phyloP scores from a whole-genome alignment of 2,113 vertebrate species.

The Sitta europaea region DNA sequence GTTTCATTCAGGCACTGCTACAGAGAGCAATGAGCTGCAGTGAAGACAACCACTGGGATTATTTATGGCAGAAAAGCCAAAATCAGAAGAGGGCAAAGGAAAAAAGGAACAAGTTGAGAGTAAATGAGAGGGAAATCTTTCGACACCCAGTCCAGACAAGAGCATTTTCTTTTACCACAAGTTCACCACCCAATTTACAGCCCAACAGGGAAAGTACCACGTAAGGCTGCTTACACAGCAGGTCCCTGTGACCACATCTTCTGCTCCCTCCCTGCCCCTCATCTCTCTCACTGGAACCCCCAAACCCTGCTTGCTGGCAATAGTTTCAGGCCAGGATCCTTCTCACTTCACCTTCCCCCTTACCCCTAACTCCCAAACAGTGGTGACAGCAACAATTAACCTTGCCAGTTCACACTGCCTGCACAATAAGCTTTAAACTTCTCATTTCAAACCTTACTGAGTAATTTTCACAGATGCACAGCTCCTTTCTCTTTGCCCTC shows the following conservation, averaged over 20 bases:
- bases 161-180: not conserved
- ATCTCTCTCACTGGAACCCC: not conserved
- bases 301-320: accelerated
- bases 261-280: not conserved
- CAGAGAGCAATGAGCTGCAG: not conserved
- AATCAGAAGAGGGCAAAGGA: not conserved
- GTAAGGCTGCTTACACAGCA: not conserved
- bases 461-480: not conserved
- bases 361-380: not conserved
- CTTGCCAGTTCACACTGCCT: not conserved
- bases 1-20: not conserved
- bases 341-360: not conserved
- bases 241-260: not conserved
- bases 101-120: not conserved
- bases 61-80: not conserved
- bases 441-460: conserved; percentile 13
- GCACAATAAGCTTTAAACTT: not conserved
- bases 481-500: not conserved
- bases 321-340: not conserved
- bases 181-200: not conserved
- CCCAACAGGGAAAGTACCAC: not conserved
- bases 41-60: not conserved
- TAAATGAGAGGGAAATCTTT: not conserved
- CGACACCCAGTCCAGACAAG: accelerated
- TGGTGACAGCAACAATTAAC: not conserved